phyloP scores from a whole-genome alignment of 2,797 vertebrate species.

The Kryptolebias ocellatus region DNA sequence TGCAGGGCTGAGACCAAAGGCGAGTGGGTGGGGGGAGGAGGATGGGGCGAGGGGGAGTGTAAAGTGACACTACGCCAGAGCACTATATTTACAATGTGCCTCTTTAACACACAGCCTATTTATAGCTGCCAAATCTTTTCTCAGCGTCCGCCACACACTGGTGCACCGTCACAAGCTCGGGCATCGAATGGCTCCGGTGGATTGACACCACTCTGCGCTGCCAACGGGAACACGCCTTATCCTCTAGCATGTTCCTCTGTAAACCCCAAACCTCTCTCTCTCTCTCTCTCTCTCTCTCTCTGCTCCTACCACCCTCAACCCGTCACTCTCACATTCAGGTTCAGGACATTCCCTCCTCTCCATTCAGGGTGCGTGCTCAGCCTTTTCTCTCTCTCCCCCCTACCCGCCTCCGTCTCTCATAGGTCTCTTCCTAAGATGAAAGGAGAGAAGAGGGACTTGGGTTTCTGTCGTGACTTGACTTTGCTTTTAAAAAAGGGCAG shows the following conservation, averaged over 20 bases:
- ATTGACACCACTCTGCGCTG: slow-evolving; percentile 59
- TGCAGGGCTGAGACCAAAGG: slow-evolving; percentile 53
- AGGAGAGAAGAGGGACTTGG: slow-evolving; percentile 25
- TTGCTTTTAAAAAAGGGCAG: slow-evolving; percentile 1
- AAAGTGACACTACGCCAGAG: slow-evolving; percentile 77
- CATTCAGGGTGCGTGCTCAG: not conserved
- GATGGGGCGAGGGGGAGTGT: slow-evolving; percentile 38
- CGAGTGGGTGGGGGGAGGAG: slow-evolving; percentile 26
- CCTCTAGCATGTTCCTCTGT: slow-evolving; percentile 62
- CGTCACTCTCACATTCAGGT: slow-evolving; percentile 31
- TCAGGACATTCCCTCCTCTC: slow-evolving; percentile 41
- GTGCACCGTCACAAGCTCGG: slow-evolving; percentile 70
- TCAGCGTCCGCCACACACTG: slow-evolving; percentile 65
- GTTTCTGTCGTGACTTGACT: slow-evolving; percentile 33
- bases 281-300: slow-evolving; percentile 40
- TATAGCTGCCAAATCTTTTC: slow-evolving; percentile 78
- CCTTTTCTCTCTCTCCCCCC: slow-evolving; percentile 8
- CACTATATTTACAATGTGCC: slow-evolving; percentile 78
- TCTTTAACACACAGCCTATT: slow-evolving; percentile 77
- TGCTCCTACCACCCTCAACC: slow-evolving; percentile 31
- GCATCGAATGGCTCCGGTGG: slow-evolving; percentile 75
- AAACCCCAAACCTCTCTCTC: slow-evolving; percentile 39
- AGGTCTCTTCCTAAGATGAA: slow-evolving; percentile 21
- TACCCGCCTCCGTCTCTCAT: slow-evolving; percentile 8
- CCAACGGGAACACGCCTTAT: slow-evolving; percentile 75